These are phyloP conservation scores for Ochotona princeps DNA, from an alignment of 2,113 vertebrate genomes.

Conservation along the genomic window DNA sequence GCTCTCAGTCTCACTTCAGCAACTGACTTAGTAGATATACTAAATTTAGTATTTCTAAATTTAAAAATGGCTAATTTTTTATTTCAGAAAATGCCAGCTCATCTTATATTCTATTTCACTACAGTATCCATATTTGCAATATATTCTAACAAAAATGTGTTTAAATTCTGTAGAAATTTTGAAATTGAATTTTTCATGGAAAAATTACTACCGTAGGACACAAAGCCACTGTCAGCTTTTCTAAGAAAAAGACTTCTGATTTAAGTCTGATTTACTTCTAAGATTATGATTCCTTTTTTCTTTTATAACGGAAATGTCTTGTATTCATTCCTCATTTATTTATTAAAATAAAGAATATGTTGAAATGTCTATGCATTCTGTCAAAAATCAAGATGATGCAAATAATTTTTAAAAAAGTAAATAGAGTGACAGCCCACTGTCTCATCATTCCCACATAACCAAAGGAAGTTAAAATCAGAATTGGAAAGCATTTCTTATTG, in stretches of 20 bases:
- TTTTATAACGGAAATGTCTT: background rate
- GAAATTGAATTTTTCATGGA: background rate
- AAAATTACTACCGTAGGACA: background rate
- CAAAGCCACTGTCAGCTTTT: background rate
- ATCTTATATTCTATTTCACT: background rate
- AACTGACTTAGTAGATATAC: background rate
- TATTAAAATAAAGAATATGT: background rate
- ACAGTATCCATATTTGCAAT: background rate
- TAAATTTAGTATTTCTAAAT: background rate
- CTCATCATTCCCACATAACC: background rate
- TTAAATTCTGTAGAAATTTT: too few relatives aligned
- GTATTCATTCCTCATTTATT: background rate
- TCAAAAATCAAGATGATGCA: background rate
- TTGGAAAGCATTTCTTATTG: background rate
- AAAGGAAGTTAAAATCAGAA: background rate
- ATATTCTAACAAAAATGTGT: background rate
- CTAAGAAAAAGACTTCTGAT: too few relatives aligned
- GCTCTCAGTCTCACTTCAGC: background rate
- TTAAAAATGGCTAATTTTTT: background rate
- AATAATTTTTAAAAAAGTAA: background rate
- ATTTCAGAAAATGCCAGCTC: background rate
- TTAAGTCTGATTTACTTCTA: background rate
- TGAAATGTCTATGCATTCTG: background rate
- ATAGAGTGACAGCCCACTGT: background rate
- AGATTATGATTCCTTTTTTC: background rate